Conservation (phyloP, 2,888 invertebrate genomes). For the Cryptocheilus praepositus region DNA sequence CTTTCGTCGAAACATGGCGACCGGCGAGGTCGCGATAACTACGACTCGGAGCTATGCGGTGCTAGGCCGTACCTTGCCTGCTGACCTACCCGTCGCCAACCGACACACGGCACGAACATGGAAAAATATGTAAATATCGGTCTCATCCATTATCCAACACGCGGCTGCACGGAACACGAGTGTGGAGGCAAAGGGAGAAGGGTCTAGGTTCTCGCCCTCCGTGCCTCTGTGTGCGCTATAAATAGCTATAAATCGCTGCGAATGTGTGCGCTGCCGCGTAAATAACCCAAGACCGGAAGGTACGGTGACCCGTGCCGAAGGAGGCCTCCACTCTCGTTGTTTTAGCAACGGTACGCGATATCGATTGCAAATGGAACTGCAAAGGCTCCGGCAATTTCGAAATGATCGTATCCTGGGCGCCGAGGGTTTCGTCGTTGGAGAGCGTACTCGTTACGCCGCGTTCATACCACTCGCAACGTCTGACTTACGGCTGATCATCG, state of each 20-base stretch:
- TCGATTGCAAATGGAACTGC: constrained; percentile 10
- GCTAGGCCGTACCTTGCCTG: constrained; percentile 69
- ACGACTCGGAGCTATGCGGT: constrained; percentile 58
- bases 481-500: constrained; percentile 3
- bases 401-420: background rate
- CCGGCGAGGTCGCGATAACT: constrained; percentile 7
- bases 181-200: background rate
- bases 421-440: no score
- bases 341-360: constrained; percentile 44
- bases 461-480: background rate
- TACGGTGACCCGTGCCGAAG: constrained; percentile 49
- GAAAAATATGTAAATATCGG: constrained; percentile 69
- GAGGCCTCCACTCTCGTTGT: constrained; percentile 29
- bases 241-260: background rate
- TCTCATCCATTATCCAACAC: constrained; percentile 61
- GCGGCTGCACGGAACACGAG: constrained; percentile 31
- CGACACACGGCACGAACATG: constrained; percentile 61
- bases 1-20: background rate
- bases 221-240: background rate
- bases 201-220: constrained; percentile 6
- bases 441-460: background rate
- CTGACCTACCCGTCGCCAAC: constrained; percentile 57
- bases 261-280: constrained; percentile 20
- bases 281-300: constrained; percentile 51
- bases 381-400: background rate